Evolutionary conservation across 1,140 invertebrate species (phyloP), one percentile per base, ranked within the genome.

Genomic region (Thalassaphorura encarpata): DNA sequence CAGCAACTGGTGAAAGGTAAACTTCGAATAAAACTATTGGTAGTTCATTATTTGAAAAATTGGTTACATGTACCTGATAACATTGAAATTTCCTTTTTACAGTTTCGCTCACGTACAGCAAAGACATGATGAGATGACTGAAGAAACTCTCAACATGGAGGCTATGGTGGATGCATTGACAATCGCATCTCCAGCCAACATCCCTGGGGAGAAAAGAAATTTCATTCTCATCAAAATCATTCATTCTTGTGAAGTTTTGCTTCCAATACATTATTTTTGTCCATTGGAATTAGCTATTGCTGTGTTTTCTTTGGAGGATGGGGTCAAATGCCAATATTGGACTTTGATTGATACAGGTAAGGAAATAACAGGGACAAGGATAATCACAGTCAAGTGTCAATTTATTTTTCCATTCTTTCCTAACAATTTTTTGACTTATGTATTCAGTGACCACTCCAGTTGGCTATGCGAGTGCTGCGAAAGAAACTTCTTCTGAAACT

Each of bases 291-390:
- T 61, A 24, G 42, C 53, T 8, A 1, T 60, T 8, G 56, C 33
- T 13, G 56, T 58, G 1, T 65, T 65, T 36, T 57, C 24, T 40
- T 11, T 65, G 6, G 39, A 52, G 8, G 41, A 40, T 33, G 63
- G 63, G 18, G 0, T 52, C 1, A 39, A 41, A 21, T 21, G 23
- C 0, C 15, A 16, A 31, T 57, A 45, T 26, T 59, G 56, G 54
- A 56, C 39, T n/a, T 27, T 65, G 2, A 40, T 65, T 26, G 54
- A 65, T 39, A 62, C 60, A 45, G 28, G 63, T 61, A 56, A n/a
- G n/a, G n/a, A 50, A 18, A 24, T 21, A n/a, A n/a, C n/a, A n/a
- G n/a, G n/a, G n/a, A n/a, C n/a, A n/a, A n/a, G n/a, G n/a, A n/a
- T n/a, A n/a, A n/a, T n/a, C n/a, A n/a, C n/a, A n/a, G n/a, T n/a